Base-by-base conservation (phyloP, 2,113 vertebrate species). In the Acanthisitta chloris region DNA sequence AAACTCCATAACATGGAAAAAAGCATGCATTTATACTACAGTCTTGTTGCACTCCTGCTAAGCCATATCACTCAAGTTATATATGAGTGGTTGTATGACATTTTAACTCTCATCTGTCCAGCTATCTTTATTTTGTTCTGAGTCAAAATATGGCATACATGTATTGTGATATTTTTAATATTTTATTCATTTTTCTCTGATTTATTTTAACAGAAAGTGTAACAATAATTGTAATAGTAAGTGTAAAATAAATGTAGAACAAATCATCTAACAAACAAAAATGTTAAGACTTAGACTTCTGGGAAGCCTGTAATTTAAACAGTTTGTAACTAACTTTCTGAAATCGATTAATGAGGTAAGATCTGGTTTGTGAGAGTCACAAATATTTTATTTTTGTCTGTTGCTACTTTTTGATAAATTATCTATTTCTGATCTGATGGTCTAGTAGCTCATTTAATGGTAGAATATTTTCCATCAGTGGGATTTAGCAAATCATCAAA, bases 41-140 rank as follows among this genome's bases (percentile, higher is more conserved):
- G 21, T 20, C 12, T 19, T 0, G 1, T 2, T 65, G n/a, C 16
- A 52, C 6, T 46, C 28, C 34, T 66, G 9, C 49, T 31, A 19
- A 28, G 42, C 12, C 36, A 0, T 31, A 74, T 7, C 5, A 57
- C 6, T 43, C 10, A 38, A 13, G 1, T 43, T 69, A 34, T 17
- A n/a, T 20, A 23, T 16, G 7, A 34, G 14, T 0, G 2, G 28
- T 19, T 71, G 20, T 8, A 48, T 9, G 25, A 64, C 17, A 36
- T 62, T 64, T 40, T 51, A 80, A 43, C 10, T 67, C 45, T 45
- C 36, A 70, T 9, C n/a, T 81, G 19, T 18, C 40, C 5, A 45
- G 51, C 4, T 42, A 42, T 31, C 33, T 93, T 31, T 42, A 33
- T 17, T 86, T 64, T 65, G 31, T 34, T 88, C 45, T 31, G 15